These are phyloP conservation scores for Agrotis clavis DNA, from an alignment of 2,888 invertebrate species.

Conservation along the genomic window DNA sequence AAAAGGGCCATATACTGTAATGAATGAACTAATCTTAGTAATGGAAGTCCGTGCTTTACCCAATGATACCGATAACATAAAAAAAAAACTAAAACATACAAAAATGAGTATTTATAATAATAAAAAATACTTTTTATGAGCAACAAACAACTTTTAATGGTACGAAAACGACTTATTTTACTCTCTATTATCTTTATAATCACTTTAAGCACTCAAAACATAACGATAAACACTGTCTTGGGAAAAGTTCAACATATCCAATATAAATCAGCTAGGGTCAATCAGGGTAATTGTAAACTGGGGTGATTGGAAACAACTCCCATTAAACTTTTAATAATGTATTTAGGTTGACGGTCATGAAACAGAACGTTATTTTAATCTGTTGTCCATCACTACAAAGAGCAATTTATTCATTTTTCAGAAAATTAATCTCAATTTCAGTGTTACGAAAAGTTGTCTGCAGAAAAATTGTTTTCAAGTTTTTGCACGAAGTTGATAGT, in stretches of 20 bases:
- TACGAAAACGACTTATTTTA: constrained; percentile 9
- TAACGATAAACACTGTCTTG: constrained; percentile 26
- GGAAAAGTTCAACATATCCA: constrained; percentile 33
- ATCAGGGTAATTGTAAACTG: too few relatives aligned
- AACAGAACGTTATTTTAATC: too few relatives aligned
- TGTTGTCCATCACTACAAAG: too few relatives aligned
- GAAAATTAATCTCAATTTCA: too few relatives aligned
- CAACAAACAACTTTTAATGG: constrained; percentile 21
- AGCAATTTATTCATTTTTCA: too few relatives aligned
- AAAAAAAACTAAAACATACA: constrained; percentile 36
- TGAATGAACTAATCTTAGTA: constrained; percentile 27
- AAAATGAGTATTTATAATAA: constrained; percentile 64
- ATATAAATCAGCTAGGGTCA: constrained; percentile 33
- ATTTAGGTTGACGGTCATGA: too few relatives aligned
- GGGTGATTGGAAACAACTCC: too few relatives aligned
- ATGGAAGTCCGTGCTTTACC: constrained; percentile 22
- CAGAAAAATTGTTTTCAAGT: too few relatives aligned
- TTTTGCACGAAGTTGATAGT: too few relatives aligned
- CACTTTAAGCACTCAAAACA: constrained; percentile 16
- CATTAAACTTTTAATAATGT: too few relatives aligned
- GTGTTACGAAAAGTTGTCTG: too few relatives aligned
- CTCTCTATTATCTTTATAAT: constrained; percentile 2
- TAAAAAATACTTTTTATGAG: constrained; percentile 18
- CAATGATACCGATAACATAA: constrained; percentile 39
- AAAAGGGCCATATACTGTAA: constrained; percentile 20